Base-by-base conservation (phyloP, 2,888 invertebrate genomes). In the Schrankia costaestrigalis region DNA sequence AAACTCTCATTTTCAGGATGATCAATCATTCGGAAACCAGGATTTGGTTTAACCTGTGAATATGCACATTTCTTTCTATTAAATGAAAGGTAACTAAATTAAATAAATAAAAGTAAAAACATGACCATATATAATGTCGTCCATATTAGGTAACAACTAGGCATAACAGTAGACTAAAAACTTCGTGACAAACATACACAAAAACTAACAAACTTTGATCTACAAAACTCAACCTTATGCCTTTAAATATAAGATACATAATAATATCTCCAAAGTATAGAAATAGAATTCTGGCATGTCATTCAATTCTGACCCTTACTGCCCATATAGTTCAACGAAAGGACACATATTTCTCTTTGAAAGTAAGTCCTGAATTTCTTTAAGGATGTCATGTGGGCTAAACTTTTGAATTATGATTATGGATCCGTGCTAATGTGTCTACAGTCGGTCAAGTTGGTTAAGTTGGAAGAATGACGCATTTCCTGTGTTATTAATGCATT, bases 381-480 rank as follows among this genome's bases (percentile, higher is more conserved):
- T n/a, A 25, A 2, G n/a, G 25, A 8, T 13, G n/a, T 25, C 10
- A 14, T 25, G 3, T 1, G 6, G 2, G 8, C 11, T 12, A 1
- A 11, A 23, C 9, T 7, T 53, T 48, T 35, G 53, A 32, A 46
- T 61, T 68, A 71, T 71, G 63, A 64, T 38, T 62, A 59, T 58
- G 68, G 60, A 70, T 71, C 63, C 65, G 72, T 76, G 72, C 67
- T 76, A 77, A 78, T 73, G 73, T 67, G 58, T 50, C 42, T 36
- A 21, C 45, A 71, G 74, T 81, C 58, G 81, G 83, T 82, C 68
- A 82, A 46, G 55, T 63, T 78, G 76, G 69, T 78, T 73, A 43
- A 46, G 50, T 71, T 70, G 70, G 56, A 50, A 57, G 51, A 50
- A 46, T 42, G 38, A 33, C 53, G 62, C 63, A 71, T 78, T 74